Conservation (phyloP, 2,113 vertebrate species). For the Pandion haliaetus region DNA sequence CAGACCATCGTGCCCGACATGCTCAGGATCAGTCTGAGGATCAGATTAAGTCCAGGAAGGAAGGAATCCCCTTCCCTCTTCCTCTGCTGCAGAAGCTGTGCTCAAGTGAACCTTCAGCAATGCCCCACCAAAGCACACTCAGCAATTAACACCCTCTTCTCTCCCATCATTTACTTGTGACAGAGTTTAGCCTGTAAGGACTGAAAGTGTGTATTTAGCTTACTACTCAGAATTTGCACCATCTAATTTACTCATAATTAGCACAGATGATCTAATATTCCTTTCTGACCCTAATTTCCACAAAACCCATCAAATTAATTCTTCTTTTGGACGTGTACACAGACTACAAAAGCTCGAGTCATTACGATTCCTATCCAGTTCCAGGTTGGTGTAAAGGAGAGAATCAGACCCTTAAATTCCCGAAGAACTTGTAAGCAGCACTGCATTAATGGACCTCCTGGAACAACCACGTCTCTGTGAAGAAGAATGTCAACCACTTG, state of each 20-base stretch:
- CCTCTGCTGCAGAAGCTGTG: background rate
- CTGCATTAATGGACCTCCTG: background rate
- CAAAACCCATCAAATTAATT: background rate
- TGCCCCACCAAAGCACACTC: background rate
- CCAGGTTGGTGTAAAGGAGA: background rate
- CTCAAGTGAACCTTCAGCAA: background rate
- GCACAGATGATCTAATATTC: background rate
- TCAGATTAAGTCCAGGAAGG: background rate
- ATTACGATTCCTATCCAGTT: background rate
- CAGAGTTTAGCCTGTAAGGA: background rate
- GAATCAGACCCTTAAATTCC: background rate
- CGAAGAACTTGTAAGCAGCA: background rate
- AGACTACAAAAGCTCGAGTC: background rate
- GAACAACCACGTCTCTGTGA: background rate
- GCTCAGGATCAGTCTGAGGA: background rate
- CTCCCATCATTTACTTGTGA: background rate
- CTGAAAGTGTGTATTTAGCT: background rate
- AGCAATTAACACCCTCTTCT: background rate
- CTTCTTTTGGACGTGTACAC: background rate
- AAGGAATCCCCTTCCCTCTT: background rate
- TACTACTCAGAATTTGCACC: background rate
- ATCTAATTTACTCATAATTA: background rate
- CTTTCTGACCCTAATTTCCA: background rate
- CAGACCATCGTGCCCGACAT: rapidly evolving
- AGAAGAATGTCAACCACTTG: background rate